Percentiles rank a stretch among this genome's conserved stretches.
Evolutionary conservation across 37 sponge, comb jelly and placozoan genomes (phyloP).

Genomic region (Spongia lamella): DNA sequence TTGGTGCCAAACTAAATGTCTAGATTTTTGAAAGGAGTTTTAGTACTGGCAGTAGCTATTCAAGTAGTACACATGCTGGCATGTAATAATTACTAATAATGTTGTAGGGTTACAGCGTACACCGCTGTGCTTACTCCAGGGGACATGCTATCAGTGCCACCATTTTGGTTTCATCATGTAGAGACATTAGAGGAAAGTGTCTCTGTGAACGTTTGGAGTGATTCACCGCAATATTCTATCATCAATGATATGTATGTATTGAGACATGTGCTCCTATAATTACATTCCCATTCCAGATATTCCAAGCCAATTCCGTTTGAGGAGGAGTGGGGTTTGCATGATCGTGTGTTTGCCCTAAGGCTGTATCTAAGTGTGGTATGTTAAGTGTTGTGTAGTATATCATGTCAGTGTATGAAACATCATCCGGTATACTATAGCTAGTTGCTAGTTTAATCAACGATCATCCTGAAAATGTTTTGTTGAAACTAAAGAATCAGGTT

Average conservation of each 20-base stretch:
- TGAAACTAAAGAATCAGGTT: too few species aligned
- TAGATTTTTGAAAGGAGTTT: too few species aligned
- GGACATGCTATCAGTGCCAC: slow-evolving; percentile 77
- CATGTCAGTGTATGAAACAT: background rate
- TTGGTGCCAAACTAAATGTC: too few species aligned
- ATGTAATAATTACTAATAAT: too few species aligned
- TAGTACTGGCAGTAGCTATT: too few species aligned
- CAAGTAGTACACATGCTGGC: too few species aligned
- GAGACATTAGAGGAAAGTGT: slow-evolving; percentile 75
- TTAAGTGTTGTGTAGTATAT: background rate
- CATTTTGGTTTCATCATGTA: slow-evolving; percentile 82
- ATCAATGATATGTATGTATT: slow-evolving; percentile 53
- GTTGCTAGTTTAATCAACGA: too few species aligned
- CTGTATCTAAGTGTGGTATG: slow-evolving; percentile 55
- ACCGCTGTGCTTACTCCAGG: slow-evolving; percentile 64
- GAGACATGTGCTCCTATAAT: too few species aligned
- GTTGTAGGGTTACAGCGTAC: background rate
- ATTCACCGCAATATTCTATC: slow-evolving; percentile 69
- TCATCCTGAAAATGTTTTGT: too few species aligned
- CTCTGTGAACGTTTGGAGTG: slow-evolving; percentile 75
- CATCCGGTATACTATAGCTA: background rate
- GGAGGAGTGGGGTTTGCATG: slow-evolving; percentile 37
- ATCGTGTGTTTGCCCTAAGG: slow-evolving; percentile 22
- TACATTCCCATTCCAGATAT: slow-evolving; percentile 49
- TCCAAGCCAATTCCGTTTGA: slow-evolving; percentile 63